These are phyloP conservation scores for Hyperoodon ampullatus DNA, from an alignment of 2,113 vertebrate genomes.

Conservation along the genomic window DNA sequence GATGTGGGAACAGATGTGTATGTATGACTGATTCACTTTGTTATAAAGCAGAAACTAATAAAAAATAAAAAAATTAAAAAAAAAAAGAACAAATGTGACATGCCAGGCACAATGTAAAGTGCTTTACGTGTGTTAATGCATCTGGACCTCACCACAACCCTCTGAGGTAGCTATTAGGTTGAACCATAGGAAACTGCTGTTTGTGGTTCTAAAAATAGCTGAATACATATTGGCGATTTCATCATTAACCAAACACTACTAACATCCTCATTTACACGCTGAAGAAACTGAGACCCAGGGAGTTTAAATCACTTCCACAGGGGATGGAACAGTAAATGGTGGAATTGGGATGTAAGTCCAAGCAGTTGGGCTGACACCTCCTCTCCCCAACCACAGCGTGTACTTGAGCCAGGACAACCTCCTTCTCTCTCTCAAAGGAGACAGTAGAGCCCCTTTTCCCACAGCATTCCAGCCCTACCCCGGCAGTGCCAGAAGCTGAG, in stretches of 20 bases:
- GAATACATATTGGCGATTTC: background rate
- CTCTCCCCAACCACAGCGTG: fast-evolving
- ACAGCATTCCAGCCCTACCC: background rate
- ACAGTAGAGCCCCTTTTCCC: background rate
- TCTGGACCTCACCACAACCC: background rate
- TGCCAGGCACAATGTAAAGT: background rate
- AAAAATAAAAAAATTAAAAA: too few species aligned
- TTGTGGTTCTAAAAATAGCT: background rate
- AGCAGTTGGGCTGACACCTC: too few species aligned
- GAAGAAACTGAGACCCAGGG: background rate
- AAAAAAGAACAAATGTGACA: background rate
- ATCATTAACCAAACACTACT: background rate
- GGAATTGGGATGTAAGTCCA: background rate
- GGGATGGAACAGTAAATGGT: background rate
- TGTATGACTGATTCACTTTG: too few species aligned
- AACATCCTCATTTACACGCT: background rate
- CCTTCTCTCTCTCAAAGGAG: background rate
- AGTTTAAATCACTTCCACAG: background rate
- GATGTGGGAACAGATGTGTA: too few species aligned
- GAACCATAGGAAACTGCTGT: background rate
- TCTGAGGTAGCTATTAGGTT: background rate
- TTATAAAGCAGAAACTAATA: too few species aligned
- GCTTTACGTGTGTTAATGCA: background rate
- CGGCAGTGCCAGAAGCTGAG: background rate
- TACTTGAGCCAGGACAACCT: background rate